These are phyloP conservation scores for Tuta absoluta DNA, from an alignment of 2,888 invertebrate genomes.

Conservation along the genomic window DNA sequence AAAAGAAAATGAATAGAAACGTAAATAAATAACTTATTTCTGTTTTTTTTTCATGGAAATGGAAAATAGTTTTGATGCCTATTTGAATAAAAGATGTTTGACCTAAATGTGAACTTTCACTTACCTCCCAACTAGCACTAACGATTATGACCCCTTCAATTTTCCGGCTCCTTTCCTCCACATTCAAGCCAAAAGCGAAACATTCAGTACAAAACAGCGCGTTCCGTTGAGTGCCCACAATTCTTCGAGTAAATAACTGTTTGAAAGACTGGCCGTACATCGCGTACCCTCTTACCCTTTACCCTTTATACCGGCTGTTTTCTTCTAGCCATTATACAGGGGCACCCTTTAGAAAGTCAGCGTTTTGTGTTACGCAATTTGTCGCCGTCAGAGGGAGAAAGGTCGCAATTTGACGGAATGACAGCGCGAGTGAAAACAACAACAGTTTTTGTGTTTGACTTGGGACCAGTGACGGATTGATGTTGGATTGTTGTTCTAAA, in stretches of 20 bases:
- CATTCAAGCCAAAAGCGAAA: neutral
- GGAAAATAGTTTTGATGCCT: too few relatives aligned
- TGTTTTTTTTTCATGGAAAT: neutral
- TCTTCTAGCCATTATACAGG: neutral
- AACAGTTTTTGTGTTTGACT: neutral
- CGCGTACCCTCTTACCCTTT: conserved; percentile 16
- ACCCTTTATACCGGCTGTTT: conserved; percentile 7
- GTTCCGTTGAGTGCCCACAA: neutral
- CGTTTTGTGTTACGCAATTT: conserved; percentile 8
- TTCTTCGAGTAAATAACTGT: conserved; percentile 15
- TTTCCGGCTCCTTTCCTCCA: neutral
- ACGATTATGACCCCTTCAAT: neutral
- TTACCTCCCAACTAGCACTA: neutral
- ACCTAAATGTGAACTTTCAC: conserved; percentile 1
- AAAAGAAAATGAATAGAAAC: too few relatives aligned
- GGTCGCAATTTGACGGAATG: conserved; percentile 3
- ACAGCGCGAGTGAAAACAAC: neutral
- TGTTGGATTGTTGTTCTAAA: neutral
- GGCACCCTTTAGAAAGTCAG: conserved; percentile 5
- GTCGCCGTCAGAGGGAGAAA: conserved; percentile 5
- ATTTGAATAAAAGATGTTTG: neutral
- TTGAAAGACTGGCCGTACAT: conserved; percentile 13
- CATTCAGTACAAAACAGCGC: neutral
- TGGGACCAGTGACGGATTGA: neutral
- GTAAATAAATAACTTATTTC: too few relatives aligned